These are phyloP conservation scores for Notothenia rossii DNA, from an alignment of 2,113 vertebrate genomes.

Conservation along the genomic window DNA sequence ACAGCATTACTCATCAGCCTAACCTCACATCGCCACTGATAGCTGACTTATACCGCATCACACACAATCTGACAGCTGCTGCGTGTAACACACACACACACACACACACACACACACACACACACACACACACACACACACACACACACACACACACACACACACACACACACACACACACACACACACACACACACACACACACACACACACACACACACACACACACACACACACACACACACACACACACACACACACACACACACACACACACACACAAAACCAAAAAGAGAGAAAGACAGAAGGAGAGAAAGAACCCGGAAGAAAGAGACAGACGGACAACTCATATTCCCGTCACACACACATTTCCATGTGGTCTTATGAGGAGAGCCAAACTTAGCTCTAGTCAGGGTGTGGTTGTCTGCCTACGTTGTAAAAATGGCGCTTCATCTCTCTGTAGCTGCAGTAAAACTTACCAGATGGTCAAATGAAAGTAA, in stretches of 20 bases:
- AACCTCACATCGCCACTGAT: conserved; percentile 17
- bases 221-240: no score
- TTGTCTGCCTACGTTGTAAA: conserved; percentile 36
- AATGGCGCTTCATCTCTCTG: conserved; percentile 14
- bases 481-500: neutral
- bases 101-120: conserved; percentile 2
- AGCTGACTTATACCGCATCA: conserved; percentile 56
- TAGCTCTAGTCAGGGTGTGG: conserved; percentile 44
- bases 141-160: no score
- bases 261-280: no score
- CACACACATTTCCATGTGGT: conserved; percentile 50
- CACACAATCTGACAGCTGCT: conserved; percentile 29
- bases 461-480: conserved; percentile 11
- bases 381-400: conserved; percentile 60
- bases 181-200: no score
- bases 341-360: conserved; percentile 42
- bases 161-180: no score
- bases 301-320: conserved; percentile 2
- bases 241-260: no score
- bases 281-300: neutral
- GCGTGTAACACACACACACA: conserved; percentile 8
- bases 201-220: no score
- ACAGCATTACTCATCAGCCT: conserved; percentile 57
- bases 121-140: no score
- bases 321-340: neutral